Evolutionary conservation across 1,140 invertebrate species (phyloP), one percentile per base, ranked within the genome.

Genomic region (Zaprionus ghesquierei): DNA sequence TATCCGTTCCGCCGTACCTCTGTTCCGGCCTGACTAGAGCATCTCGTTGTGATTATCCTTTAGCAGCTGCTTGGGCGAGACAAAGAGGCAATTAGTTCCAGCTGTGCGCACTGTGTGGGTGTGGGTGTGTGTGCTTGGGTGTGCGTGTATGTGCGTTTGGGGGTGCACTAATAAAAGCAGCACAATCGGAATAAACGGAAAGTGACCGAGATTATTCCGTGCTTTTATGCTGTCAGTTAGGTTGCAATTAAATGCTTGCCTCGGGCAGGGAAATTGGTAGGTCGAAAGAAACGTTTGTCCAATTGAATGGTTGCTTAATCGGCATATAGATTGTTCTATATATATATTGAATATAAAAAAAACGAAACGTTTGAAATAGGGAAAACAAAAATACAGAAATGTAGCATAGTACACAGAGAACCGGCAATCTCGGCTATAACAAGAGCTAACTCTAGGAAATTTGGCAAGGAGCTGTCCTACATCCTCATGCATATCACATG

Each of bases 11-110:
- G 15, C 31, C 53, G 13, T 38, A 5, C n/a, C 9, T 18, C 33
- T 18, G 60, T 23, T 18, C 23, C 46, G 50, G 15, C 22, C 51
- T 31, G 25, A 59, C 70, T 69, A 61, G 27, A 73, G 56, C 70
- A 69, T 73, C 63, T 25, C 60, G 50, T 22, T 55, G 22, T 53
- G 18, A 69, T 69, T 73, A 50, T 73, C 70, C 70, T 61, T 69
- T 29, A 55, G 56, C 64, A 61, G 64, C 70, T 73, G 70, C 44
- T 73, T 38, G 10, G n/a, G 5, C 27, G 15, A 69, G 35, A 73
- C 70, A 73, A 73, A 23, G 41, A 20, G 15, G 6, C 56, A 68
- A 69, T 73, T 73, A 61, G 38, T 60, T 9, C 31, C 25, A 5
- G 9, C 46, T 20, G 5, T 63, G 59, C 35, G 35, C n/a, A 9